These are phyloP conservation scores for Pristionchus japonicus DNA, from an alignment of 2,888 invertebrate genomes.

Conservation along the genomic window DNA sequence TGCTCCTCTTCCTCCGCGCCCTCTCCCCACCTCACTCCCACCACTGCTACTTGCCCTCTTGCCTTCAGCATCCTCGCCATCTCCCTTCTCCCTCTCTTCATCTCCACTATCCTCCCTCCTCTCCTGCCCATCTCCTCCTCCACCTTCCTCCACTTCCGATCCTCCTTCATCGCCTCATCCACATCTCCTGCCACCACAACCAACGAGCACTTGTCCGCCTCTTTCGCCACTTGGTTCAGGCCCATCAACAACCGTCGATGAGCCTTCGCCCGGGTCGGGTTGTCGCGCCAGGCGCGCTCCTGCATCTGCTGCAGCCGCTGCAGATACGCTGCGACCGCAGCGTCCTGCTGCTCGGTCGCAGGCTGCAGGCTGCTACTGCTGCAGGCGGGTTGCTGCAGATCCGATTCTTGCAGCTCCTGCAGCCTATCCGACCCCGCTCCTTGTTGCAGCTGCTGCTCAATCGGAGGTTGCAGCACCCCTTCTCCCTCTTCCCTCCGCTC, in stretches of 20 bases:
- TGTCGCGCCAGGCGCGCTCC: background rate
- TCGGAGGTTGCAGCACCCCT: background rate
- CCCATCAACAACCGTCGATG: conserved; percentile 16
- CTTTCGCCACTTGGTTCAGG: conserved; percentile 11
- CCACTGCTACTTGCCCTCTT: background rate
- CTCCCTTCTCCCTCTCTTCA: conserved; percentile 10
- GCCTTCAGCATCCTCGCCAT: background rate
- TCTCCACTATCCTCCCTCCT: background rate
- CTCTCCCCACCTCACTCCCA: background rate
- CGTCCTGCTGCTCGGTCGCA: background rate
- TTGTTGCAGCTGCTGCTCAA: background rate
- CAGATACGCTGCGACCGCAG: conserved; percentile 7
- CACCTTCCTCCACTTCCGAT: conserved; percentile 15
- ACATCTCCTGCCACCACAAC: conserved; percentile 18
- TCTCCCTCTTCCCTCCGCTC: background rate
- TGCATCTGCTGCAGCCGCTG: conserved; percentile 19
- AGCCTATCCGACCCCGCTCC: too few relatives aligned
- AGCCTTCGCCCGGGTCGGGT: background rate
- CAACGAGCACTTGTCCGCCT: background rate
- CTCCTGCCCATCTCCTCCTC: background rate
- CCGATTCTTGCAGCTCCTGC: too few relatives aligned
- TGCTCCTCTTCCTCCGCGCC: conserved; percentile 1
- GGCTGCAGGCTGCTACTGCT: background rate
- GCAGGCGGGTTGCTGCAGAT: background rate
- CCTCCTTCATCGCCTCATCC: background rate